Evolutionary conservation across 30 jellyfish, hydroid and myxozoan genomes (phyloP).

Genomic region (Turritopsis rubra): DNA sequence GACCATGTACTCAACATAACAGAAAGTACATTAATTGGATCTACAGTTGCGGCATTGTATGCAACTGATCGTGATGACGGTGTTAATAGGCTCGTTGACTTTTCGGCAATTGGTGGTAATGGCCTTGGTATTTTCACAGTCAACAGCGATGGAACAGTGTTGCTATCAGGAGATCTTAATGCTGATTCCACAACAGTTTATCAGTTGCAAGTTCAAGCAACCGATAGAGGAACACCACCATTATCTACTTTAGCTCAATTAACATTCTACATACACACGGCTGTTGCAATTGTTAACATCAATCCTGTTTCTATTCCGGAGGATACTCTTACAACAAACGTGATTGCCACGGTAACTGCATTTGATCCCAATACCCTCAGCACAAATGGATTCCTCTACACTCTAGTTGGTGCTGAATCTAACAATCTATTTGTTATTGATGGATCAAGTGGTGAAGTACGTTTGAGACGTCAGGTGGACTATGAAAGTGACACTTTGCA

Average conservation of each 20-base stretch:
- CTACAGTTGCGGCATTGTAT: constrained; percentile 37
- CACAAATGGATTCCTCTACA: constrained; percentile 31
- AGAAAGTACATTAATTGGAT: constrained; percentile 47
- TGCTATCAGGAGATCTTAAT: background rate
- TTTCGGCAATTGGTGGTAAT: constrained; percentile 14
- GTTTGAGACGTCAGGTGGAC: constrained; percentile 34
- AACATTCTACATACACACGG: constrained; percentile 16
- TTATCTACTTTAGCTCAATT: background rate
- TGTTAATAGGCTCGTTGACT: background rate
- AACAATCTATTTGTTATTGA: constrained; percentile 34
- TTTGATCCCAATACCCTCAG: constrained; percentile 24
- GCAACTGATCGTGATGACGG: constrained; percentile 69
- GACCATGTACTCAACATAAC: constrained; percentile 47
- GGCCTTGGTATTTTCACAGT: constrained; percentile 13
- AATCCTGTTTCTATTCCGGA: constrained; percentile 36
- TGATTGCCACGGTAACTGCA: constrained; percentile 39
- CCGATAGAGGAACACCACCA: constrained; percentile 66
- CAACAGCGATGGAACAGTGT: constrained; percentile 17
- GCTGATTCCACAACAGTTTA: constrained; percentile 4
- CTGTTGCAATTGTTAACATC: background rate
- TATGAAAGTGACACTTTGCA: constrained; percentile 46
- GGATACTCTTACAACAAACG: constrained; percentile 40
- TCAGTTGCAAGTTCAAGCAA: constrained; percentile 32
- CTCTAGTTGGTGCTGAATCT: constrained; percentile 26
- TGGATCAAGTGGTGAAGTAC: constrained; percentile 47